Conservation (phyloP, 2,888 invertebrate species). For the Monoplex corrugatus region DNA sequence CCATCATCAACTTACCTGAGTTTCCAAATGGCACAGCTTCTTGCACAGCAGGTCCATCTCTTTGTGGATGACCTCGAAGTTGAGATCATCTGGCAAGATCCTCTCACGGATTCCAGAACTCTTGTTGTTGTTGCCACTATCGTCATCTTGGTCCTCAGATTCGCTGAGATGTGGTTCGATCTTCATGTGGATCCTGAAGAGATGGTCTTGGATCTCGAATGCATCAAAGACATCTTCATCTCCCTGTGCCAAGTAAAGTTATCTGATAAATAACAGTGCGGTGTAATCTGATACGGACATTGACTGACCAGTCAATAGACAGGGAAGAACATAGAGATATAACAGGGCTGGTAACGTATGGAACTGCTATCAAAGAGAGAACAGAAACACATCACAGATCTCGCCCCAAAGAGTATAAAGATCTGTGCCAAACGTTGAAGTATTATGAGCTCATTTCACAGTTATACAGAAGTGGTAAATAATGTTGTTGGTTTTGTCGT, state of each 20-base stretch:
- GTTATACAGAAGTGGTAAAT: too few species aligned
- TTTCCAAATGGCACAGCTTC: constrained; percentile 35
- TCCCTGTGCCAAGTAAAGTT: not conserved
- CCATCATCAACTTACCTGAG: not conserved
- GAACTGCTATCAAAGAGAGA: too few species aligned
- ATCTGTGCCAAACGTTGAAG: too few species aligned
- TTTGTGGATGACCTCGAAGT: constrained; percentile 49
- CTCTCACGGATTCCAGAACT: not conserved
- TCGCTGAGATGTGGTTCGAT: constrained; percentile 53
- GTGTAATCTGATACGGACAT: too few species aligned
- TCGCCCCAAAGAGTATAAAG: too few species aligned
- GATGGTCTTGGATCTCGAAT: constrained; percentile 45
- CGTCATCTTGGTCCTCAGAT: not conserved
- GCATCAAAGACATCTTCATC: constrained; percentile 44
- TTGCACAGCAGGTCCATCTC: constrained; percentile 50
- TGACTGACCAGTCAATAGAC: too few species aligned
- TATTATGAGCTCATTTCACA: too few species aligned
- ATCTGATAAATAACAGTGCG: not conserved
- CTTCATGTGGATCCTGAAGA: constrained; percentile 55
- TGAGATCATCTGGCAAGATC: constrained; percentile 54
- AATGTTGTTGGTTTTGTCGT: too few species aligned
- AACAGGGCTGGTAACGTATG: too few species aligned
- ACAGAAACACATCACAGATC: too few species aligned
- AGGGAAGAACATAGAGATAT: too few species aligned
- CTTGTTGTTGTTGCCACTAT: not conserved